These are phyloP conservation scores for Tethya wilhelma DNA, from an alignment of 37 sponge, comb jelly and placozoan species.

Conservation along the genomic window DNA sequence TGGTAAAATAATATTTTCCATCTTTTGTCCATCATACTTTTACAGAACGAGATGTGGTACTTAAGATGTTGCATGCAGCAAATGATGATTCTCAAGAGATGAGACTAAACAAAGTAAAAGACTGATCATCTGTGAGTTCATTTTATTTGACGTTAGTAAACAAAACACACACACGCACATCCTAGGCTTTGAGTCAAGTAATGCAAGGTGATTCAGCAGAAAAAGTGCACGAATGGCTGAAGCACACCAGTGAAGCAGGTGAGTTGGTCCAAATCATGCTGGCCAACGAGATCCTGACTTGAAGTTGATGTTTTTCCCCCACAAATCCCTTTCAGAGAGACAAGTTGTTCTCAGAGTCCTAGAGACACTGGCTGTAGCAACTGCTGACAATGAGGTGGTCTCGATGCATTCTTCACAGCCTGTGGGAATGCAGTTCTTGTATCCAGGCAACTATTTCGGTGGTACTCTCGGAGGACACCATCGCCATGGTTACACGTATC, in stretches of 20 bases:
- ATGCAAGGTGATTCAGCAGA: constrained; percentile 28
- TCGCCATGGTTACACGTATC: not conserved
- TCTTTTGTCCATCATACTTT: too few species aligned
- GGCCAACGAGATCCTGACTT: not conserved
- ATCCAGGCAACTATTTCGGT: too few species aligned
- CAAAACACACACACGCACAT: too few species aligned
- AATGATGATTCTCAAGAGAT: constrained; percentile 29
- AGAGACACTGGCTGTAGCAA: constrained; percentile 33
- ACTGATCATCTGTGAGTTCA: not conserved
- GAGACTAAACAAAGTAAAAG: constrained; percentile 29
- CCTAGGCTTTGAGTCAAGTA: constrained; percentile 38
- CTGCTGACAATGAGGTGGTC: not conserved
- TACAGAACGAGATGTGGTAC: constrained; percentile 40
- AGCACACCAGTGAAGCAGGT: constrained; percentile 32
- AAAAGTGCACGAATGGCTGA: constrained; percentile 51
- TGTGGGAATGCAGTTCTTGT: too few species aligned
- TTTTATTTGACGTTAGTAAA: not conserved
- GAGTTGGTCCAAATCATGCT: not conserved
- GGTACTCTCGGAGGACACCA: too few species aligned
- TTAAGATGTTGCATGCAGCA: constrained; percentile 28
- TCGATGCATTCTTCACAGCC: too few species aligned
- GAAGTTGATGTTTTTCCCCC: not conserved
- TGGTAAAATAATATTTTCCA: too few species aligned
- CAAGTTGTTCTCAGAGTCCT: constrained; percentile 34
- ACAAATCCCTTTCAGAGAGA: constrained; percentile 5